phyloP scores from a whole-genome alignment of 2,113 vertebrate species.

The Dicerorhinus sumatrensis region DNA sequence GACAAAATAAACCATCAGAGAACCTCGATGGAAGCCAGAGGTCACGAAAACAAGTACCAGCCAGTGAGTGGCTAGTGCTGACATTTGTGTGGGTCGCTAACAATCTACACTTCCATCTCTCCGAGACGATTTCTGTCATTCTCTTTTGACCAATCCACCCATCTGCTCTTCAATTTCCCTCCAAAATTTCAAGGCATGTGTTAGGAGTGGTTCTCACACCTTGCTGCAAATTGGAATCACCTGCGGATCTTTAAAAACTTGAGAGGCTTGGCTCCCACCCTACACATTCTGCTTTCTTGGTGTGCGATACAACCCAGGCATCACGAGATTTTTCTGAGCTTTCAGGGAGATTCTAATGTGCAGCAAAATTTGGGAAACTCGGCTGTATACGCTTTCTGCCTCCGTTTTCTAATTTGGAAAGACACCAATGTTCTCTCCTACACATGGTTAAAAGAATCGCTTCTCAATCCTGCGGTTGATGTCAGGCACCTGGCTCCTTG shows the following conservation, averaged over 20 bases:
- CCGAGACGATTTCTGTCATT: neutral
- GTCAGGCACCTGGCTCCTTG: neutral
- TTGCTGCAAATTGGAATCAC: neutral
- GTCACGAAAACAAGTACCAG: neutral
- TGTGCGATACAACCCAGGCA: neutral
- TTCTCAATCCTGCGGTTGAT: neutral
- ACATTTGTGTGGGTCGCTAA: neutral
- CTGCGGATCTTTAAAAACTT: neutral
- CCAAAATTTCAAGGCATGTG: neutral
- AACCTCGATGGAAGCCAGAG: neutral
- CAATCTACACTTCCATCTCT: neutral
- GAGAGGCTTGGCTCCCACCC: neutral
- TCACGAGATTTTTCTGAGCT: neutral
- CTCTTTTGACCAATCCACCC: neutral
- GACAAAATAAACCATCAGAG: constrained; percentile 10
- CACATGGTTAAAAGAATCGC: neutral
- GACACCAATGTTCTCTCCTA: neutral
- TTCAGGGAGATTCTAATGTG: neutral
- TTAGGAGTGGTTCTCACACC: neutral
- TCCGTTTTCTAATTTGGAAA: constrained; percentile 5
- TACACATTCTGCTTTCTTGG: neutral
- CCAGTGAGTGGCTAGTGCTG: neutral
- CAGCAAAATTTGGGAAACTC: neutral
- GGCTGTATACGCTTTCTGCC: neutral
- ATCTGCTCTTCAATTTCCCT: neutral